These are phyloP conservation scores for Stigmatopora argus DNA, from an alignment of 2,113 vertebrate genomes.

Conservation along the genomic window DNA sequence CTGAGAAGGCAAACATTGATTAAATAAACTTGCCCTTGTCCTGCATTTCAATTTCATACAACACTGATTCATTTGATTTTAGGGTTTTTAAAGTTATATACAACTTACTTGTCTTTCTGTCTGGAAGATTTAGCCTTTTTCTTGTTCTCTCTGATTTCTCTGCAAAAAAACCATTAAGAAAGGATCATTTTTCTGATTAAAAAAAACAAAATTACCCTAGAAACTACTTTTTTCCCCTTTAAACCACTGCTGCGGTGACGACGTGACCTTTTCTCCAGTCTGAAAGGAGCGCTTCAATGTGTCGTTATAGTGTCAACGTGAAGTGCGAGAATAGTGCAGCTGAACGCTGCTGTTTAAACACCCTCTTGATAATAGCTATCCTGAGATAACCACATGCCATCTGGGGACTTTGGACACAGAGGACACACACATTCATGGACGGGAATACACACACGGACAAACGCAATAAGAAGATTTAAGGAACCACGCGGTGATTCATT, in stretches of 20 bases:
- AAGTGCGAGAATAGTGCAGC: conserved; percentile 25
- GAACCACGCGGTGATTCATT: conserved; percentile 39
- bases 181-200: background rate
- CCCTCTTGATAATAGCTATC: conserved; percentile 55
- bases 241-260: conserved; percentile 5
- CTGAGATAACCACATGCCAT: conserved; percentile 51
- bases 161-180: conserved; percentile 47
- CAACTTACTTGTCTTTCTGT: conserved; percentile 84
- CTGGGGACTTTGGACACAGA: conserved; percentile 33
- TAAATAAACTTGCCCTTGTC: background rate
- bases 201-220: conserved; percentile 2
- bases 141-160: conserved; percentile 81
- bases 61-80: background rate
- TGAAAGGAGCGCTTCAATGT: conserved; percentile 15
- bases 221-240: conserved; percentile 11
- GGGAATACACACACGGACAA: conserved; percentile 9
- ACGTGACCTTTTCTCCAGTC: conserved; percentile 37
- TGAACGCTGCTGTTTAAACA: conserved; percentile 53
- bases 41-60: background rate
- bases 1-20: conserved; percentile 29
- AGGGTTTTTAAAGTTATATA: background rate
- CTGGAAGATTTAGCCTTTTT: conserved; percentile 73
- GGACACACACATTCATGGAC: background rate
- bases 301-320: conserved; percentile 29
- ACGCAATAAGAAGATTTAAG: conserved; percentile 23